These are phyloP conservation scores for Coracopsis vasa DNA, from an alignment of 2,113 vertebrate species.

Conservation along the genomic window DNA sequence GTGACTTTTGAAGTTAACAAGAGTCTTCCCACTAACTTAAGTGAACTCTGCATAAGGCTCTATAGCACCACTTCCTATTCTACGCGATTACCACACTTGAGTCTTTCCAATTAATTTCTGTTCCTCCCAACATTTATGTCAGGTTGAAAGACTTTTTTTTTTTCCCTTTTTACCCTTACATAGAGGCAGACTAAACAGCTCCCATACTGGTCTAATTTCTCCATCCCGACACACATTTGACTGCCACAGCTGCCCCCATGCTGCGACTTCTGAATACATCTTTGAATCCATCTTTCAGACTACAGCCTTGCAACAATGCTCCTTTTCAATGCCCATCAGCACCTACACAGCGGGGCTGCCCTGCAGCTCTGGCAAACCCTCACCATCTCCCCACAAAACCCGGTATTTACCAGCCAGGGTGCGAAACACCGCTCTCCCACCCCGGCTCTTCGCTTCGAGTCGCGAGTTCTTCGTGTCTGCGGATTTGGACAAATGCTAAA, in stretches of 20 bases:
- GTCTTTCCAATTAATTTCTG: neutral
- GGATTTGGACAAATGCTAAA: neutral
- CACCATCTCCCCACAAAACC: neutral
- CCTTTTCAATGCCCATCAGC: conserved; percentile 22
- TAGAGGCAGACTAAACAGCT: neutral
- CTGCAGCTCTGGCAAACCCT: neutral
- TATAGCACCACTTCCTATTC: neutral
- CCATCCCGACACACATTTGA: neutral
- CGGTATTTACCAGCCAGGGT: neutral
- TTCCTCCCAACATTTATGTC: neutral
- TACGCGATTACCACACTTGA: neutral
- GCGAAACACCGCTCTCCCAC: neutral
- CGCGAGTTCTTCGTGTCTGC: neutral
- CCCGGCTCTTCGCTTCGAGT: neutral
- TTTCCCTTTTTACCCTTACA: neutral
- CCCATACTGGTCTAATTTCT: neutral
- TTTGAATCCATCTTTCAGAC: neutral
- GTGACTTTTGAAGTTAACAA: neutral
- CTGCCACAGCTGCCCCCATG: conserved; percentile 2
- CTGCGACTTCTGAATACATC: conserved; percentile 32
- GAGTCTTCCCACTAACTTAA: neutral
- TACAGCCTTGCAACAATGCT: neutral
- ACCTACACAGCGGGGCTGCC: neutral
- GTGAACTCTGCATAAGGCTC: neutral
- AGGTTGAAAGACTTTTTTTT: neutral